phyloP scores from a whole-genome alignment of 2,113 vertebrate species.

The Gopherus evgoodei region DNA sequence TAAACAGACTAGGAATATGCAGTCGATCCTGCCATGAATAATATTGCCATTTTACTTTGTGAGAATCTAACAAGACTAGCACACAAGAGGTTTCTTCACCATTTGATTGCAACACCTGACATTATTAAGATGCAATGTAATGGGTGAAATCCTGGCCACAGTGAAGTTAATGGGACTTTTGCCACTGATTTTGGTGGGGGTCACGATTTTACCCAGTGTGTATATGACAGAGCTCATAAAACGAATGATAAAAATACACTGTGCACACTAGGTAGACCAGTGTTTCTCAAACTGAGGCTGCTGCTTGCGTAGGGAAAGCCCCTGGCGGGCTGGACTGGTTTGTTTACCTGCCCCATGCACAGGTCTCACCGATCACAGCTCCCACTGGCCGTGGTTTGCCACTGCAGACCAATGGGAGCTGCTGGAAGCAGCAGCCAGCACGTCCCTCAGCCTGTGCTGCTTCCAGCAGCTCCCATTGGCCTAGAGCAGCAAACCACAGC shows the following conservation, averaged over 20 bases:
- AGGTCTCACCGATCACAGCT: too few species aligned
- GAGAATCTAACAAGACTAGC: not conserved
- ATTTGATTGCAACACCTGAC: not conserved
- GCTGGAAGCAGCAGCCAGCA: too few species aligned
- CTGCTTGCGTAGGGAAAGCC: too few species aligned
- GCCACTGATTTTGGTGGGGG: not conserved
- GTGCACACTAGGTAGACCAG: not conserved
- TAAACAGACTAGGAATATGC: not conserved
- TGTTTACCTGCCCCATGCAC: too few species aligned
- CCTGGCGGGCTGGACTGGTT: too few species aligned
- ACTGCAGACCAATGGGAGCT: too few species aligned
- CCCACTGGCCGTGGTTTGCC: too few species aligned
- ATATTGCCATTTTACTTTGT: not conserved
- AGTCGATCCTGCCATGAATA: not conserved
- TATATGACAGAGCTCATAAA: not conserved
- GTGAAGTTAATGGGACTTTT: not conserved
- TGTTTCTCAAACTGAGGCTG: too few species aligned
- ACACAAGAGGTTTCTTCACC: not conserved
- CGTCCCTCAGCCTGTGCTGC: too few species aligned
- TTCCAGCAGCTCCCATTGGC: too few species aligned
- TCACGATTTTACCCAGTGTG: not conserved
- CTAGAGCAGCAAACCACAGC: too few species aligned
- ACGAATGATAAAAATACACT: not conserved
- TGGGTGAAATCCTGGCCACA: not conserved
- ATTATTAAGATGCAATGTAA: not conserved